phyloP scores from a whole-genome alignment of 2,113 vertebrate species.

The Laterallus jamaicensis region DNA sequence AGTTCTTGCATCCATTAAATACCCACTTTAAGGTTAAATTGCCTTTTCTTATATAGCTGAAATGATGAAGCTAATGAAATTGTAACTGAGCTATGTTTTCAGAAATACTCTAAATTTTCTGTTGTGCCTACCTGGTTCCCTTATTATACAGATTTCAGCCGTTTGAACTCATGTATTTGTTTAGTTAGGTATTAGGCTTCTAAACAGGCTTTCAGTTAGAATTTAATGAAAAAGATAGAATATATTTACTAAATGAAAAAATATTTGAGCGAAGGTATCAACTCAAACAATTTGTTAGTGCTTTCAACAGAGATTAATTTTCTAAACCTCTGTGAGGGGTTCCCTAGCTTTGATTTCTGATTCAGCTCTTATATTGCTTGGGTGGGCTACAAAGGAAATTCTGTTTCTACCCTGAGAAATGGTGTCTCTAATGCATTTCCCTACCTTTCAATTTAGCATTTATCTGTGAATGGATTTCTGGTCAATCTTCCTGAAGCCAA shows the following conservation, averaged over 20 bases:
- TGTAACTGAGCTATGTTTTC: neutral
- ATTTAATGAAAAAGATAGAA: neutral
- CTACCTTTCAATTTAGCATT: neutral
- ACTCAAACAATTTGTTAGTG: neutral
- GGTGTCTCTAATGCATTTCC: constrained; percentile 8
- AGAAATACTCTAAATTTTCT: neutral
- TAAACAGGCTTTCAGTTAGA: neutral
- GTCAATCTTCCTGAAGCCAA: neutral
- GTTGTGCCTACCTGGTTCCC: neutral
- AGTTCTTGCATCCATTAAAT: neutral
- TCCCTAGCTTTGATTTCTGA: constrained; percentile 52
- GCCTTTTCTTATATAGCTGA: constrained; percentile 9
- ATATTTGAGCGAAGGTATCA: neutral
- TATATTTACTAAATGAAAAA: neutral
- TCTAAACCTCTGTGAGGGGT: neutral
- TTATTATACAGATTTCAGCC: neutral
- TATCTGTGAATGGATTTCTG: constrained; percentile 24
- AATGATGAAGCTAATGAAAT: neutral
- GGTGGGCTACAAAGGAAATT: neutral
- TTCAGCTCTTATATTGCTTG: neutral
- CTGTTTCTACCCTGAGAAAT: neutral
- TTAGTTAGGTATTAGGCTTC: neutral
- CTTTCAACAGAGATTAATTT: neutral
- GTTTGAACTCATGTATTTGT: neutral
- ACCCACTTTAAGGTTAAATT: neutral